Conservation (phyloP, 2,113 vertebrate species). For the Ranitomeya imitator region DNA sequence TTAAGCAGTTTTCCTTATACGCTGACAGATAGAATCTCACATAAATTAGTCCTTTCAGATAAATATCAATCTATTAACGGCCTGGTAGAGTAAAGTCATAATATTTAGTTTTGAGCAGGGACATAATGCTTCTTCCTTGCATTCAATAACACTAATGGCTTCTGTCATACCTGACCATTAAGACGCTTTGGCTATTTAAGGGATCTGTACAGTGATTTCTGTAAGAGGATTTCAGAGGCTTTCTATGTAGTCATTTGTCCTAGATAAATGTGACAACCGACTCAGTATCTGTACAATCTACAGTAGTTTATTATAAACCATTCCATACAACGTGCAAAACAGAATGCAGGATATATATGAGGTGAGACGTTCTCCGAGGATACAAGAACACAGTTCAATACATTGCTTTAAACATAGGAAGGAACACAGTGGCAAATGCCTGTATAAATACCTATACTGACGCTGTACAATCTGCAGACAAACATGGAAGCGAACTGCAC, state of each 20-base stretch:
- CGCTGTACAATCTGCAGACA: not conserved
- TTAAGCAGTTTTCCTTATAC: not conserved
- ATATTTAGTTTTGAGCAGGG: not conserved
- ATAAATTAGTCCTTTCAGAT: not conserved
- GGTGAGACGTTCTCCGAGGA: not conserved
- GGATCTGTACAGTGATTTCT: slow-evolving; percentile 7
- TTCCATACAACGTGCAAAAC: slow-evolving; percentile 10
- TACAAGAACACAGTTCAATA: slow-evolving; percentile 16
- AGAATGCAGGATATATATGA: not conserved
- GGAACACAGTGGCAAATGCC: not conserved
- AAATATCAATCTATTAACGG: not conserved
- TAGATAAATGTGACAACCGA: not conserved
- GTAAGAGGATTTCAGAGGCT: slow-evolving; percentile 19
- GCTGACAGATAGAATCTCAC: not conserved
- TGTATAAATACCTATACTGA: not conserved
- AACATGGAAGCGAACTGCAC: not conserved
- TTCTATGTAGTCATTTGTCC: slow-evolving; percentile 8
- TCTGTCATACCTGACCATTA: slow-evolving; percentile 3
- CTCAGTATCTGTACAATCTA: slow-evolving; percentile 13
- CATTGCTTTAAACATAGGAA: not conserved
- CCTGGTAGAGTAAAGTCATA: not conserved
- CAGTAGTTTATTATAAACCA: slow-evolving; percentile 36
- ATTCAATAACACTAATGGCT: not conserved
- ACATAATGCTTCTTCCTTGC: not conserved
- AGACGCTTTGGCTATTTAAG: slow-evolving; percentile 1